Conservation (phyloP, 2,797 vertebrate genomes). For the Semaprochilodus insignis region DNA sequence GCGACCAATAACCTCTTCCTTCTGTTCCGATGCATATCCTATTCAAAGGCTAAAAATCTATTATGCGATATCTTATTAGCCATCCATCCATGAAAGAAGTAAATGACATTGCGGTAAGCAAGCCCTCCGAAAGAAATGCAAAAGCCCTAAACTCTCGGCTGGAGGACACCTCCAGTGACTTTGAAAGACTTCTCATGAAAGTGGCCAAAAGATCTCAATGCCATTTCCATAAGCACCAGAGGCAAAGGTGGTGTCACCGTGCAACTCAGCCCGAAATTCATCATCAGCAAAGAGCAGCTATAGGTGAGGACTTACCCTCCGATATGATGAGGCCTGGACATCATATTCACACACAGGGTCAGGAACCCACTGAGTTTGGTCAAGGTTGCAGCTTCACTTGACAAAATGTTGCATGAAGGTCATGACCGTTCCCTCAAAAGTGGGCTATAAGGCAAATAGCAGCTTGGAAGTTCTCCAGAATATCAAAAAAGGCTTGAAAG, state of each 20-base stretch:
- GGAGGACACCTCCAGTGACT: constrained; percentile 20
- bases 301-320: neutral
- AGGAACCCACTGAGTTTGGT: neutral
- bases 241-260: constrained; percentile 18
- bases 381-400: constrained; percentile 2
- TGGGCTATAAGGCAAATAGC: neutral
- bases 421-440: neutral
- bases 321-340: constrained; percentile 11
- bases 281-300: constrained; percentile 16
- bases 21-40: constrained; percentile 13
- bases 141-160: constrained; percentile 1
- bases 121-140: neutral
- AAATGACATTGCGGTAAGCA: constrained; percentile 40
- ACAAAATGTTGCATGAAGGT: neutral
- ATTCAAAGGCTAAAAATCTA: constrained; percentile 33
- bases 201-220: neutral
- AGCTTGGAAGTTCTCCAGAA: neutral
- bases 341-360: constrained; percentile 1
- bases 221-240: constrained; percentile 29
- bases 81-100: constrained; percentile 51
- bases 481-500: neutral
- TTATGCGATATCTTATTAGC: constrained; percentile 45
- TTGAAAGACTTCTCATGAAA: constrained; percentile 35
- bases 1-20: constrained; percentile 37
- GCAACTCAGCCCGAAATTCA: constrained; percentile 20